Base-by-base conservation (phyloP, 2,113 vertebrate genomes). In the Podiceps cristatus region DNA sequence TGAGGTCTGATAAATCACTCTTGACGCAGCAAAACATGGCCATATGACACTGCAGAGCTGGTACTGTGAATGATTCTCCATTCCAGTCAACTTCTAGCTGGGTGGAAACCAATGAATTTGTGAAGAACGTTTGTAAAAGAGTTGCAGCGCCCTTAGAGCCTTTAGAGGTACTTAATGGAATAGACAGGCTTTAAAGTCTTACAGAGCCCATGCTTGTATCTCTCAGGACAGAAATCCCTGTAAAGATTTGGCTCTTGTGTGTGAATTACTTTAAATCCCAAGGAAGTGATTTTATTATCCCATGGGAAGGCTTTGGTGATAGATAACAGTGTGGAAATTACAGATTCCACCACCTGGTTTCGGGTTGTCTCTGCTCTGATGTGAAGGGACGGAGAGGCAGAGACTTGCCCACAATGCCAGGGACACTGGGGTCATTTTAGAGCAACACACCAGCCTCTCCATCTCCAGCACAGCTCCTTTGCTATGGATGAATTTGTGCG, bases 21-120 rank as follows among this genome's bases (percentile, higher is more conserved):
- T 17, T 97, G 96, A 96, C 96, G 85, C 96, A 93, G 95, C 96
- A 96, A 82, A 95, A 95, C 27, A 16, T 47, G 79, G 59, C 49
- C 28, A 9, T 52, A 19, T 76, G 83, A 75, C 64, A 44, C 37
- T 44, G 64, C 29, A 69, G 63, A 62, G n/a, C 53, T 5, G 2
- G 20, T 27, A 33, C 56, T 75, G 35, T 27, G 31, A 33, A 31
- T 56, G 16, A 53, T 86, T 71, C 52, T 56, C 27, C 5, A 10
- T 69, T 69, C 52, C 1, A 11, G 33, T 8, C 35, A 28, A 31
- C 29, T 76, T 68, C 4, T 5, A 37, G 23, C 35, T 52, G 44
- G 25, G 14, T 13, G 31, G 52, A 62, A 64, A 31, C 23, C 22
- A 55, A 56, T 17, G 62, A 4, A 45, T 66, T 40, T 29, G 14